phyloP scores from a whole-genome alignment of 2,113 vertebrate species.

The Ranitomeya variabilis region DNA sequence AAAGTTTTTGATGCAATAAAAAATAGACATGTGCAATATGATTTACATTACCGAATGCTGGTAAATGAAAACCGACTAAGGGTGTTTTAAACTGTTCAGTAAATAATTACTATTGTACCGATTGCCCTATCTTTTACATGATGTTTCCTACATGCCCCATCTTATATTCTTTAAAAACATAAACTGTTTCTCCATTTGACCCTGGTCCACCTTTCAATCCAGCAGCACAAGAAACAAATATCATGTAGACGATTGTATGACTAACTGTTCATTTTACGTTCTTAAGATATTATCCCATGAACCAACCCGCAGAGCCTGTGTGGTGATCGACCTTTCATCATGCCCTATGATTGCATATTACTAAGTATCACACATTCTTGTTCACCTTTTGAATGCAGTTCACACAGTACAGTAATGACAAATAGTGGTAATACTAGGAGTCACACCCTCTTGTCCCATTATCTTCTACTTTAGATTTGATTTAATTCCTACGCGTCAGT shows the following conservation, averaged over 20 bases:
- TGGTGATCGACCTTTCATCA: constrained; percentile 5
- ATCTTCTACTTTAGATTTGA: background rate
- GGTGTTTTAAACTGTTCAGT: no score
- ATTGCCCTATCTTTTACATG: no score
- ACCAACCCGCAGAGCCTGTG: background rate
- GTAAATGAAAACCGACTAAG: no score
- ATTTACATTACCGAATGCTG: no score
- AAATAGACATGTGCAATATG: no score
- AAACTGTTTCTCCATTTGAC: background rate
- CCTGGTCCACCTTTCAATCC: background rate
- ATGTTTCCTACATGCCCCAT: no score
- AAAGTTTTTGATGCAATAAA: no score
- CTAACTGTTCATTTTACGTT: background rate
- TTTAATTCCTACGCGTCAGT: background rate
- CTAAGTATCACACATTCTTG: background rate
- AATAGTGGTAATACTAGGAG: background rate
- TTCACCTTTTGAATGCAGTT: constrained; percentile 4
- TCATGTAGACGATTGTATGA: no score
- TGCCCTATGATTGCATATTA: background rate
- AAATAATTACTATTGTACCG: no score
- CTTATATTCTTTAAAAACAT: background rate
- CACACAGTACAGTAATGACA: background rate
- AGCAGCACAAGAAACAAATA: background rate
- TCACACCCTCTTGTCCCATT: background rate
- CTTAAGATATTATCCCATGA: background rate